Conservation (phyloP, 1,140 invertebrate genomes). For the Heliconius hermathena region DNA sequence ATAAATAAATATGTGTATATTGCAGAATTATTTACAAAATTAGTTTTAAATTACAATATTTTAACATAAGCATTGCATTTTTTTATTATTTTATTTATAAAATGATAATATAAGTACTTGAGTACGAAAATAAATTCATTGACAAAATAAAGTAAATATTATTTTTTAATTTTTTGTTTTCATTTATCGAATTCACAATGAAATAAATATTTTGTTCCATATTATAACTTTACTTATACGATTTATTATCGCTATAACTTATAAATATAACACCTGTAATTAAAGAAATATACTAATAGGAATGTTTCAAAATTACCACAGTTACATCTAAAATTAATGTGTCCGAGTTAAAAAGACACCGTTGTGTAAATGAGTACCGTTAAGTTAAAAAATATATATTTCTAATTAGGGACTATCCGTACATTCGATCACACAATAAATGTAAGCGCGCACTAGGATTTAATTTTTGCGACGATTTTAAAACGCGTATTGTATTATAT, state of each 20-base stretch:
- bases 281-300: neutral
- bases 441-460: too few relatives aligned
- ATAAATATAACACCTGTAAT: neutral
- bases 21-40: slow-evolving; percentile 3
- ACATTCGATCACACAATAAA: too few relatives aligned
- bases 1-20: neutral
- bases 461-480: too few relatives aligned
- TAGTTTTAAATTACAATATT: neutral
- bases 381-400: too few relatives aligned
- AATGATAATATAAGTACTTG: neutral
- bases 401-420: too few relatives aligned
- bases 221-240: neutral
- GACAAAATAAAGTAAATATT: neutral
- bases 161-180: neutral
- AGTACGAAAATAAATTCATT: slow-evolving; percentile 8
- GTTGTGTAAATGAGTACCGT: neutral
- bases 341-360: neutral
- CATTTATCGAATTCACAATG: neutral
- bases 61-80: neutral
- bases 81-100: neutral
- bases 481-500: too few relatives aligned
- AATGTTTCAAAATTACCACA: neutral
- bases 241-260: neutral
- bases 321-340: neutral
- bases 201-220: neutral